Percentiles rank a stretch among this genome's conserved stretches.
Evolutionary conservation across 2,888 invertebrate genomes (phyloP).

Genomic region (Dryobota labecula): DNA sequence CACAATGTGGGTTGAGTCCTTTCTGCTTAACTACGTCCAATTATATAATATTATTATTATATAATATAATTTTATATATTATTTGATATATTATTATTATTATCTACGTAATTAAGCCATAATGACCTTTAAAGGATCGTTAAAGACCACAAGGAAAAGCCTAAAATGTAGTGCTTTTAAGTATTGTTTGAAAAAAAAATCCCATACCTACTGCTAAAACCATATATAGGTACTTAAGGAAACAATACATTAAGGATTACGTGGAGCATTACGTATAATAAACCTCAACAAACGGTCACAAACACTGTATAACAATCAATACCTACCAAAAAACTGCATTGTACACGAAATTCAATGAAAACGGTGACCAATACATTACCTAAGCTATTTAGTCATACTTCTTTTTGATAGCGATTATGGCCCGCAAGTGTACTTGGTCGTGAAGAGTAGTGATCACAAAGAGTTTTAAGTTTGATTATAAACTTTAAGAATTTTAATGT

Average conservation of each 20-base stretch:
- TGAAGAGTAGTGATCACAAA: background rate
- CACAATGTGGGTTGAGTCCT: too few relatives aligned
- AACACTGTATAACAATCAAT: constrained; percentile 53
- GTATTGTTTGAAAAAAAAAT: background rate
- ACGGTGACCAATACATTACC: constrained; percentile 70
- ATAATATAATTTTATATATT: too few relatives aligned
- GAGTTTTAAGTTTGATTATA: background rate
- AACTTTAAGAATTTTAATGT: background rate
- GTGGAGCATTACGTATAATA: constrained; percentile 38
- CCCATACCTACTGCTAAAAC: background rate
- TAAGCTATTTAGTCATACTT: constrained; percentile 72
- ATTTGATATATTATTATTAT: too few relatives aligned
- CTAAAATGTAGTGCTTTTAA: background rate
- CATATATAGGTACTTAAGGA: background rate
- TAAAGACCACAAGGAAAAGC: background rate
- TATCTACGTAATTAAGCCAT: background rate
- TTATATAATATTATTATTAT: too few relatives aligned
- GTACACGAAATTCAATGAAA: constrained; percentile 58
- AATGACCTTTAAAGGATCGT: background rate
- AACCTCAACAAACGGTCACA: constrained; percentile 27
- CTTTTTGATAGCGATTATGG: constrained; percentile 37
- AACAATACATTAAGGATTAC: constrained; percentile 35
- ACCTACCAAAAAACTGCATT: constrained; percentile 50
- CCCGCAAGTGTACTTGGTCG: constrained; percentile 7
- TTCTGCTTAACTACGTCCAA: too few relatives aligned